These are phyloP conservation scores for Volucella bombylans DNA, from an alignment of 2,888 invertebrate genomes.

Conservation along the genomic window DNA sequence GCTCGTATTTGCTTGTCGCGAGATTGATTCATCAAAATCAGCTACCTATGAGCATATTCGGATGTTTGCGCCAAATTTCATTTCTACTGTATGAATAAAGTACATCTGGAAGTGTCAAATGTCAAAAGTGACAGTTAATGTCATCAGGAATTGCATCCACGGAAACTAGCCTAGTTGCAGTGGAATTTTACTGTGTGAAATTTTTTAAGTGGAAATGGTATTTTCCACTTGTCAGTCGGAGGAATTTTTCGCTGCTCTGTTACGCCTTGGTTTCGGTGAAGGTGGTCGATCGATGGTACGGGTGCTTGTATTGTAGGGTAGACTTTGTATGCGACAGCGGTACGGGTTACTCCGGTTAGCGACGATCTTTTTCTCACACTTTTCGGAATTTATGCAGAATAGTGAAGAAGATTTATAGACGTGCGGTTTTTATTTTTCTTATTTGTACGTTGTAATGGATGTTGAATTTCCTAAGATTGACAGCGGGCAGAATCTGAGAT, in stretches of 20 bases:
- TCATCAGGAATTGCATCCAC: constrained; percentile 41
- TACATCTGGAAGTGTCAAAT: constrained; percentile 21
- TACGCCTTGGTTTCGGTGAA: constrained; percentile 50
- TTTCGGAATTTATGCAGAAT: constrained; percentile 56
- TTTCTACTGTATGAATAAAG: background rate
- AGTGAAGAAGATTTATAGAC: constrained; percentile 36
- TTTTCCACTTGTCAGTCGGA: constrained; percentile 38
- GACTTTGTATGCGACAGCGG: constrained; percentile 53
- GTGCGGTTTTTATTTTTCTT: constrained; percentile 30
- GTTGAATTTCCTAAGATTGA: constrained; percentile 32
- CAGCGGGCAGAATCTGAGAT: constrained; percentile 5
- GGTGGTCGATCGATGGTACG: background rate
- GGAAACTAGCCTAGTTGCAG: constrained; percentile 43
- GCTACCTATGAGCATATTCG: background rate
- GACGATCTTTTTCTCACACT: constrained; percentile 58
- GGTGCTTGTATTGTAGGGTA: constrained; percentile 44
- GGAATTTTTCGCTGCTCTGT: constrained; percentile 4
- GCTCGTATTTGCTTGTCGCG: background rate
- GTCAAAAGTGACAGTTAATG: constrained; percentile 34
- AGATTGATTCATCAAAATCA: constrained; percentile 12
- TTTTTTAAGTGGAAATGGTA: constrained; percentile 40
- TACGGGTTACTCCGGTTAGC: constrained; percentile 51
- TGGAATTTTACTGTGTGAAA: constrained; percentile 23
- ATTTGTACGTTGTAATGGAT: background rate
- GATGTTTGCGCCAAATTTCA: constrained; percentile 28